These are phyloP conservation scores for Operophtera brumata DNA, from an alignment of 2,888 invertebrate genomes.

Conservation along the genomic window DNA sequence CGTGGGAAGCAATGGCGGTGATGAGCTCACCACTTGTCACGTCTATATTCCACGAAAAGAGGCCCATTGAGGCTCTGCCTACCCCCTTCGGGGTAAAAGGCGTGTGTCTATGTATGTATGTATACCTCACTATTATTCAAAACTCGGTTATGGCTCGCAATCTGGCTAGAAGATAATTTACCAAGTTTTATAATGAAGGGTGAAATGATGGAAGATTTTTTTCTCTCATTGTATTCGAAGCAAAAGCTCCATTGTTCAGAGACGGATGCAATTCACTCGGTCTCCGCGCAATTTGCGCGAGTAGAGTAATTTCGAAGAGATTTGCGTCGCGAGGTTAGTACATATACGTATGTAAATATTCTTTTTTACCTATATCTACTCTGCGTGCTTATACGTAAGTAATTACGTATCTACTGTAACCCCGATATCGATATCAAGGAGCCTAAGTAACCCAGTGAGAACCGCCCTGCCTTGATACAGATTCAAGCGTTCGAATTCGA, in stretches of 20 bases:
- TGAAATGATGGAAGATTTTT: conserved; percentile 66
- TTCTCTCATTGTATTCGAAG: conserved; percentile 61
- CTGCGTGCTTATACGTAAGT: not conserved
- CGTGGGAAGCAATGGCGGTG: no score
- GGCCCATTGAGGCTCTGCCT: no score
- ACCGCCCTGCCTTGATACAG: no score
- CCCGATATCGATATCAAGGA: no score
- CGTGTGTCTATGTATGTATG: no score
- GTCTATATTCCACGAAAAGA: no score
- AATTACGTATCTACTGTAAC: no score
- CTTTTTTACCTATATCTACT: not conserved
- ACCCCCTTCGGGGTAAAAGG: no score
- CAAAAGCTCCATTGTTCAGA: conserved; percentile 74
- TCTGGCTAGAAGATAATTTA: conserved; percentile 34
- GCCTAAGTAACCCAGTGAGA: no score
- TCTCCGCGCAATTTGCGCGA: conserved; percentile 75
- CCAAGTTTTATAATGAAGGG: conserved; percentile 56
- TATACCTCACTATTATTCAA: conserved; percentile 2
- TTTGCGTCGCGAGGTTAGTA: conserved; percentile 49
- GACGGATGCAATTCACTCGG: conserved; percentile 78
- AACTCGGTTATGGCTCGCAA: conserved; percentile 8
- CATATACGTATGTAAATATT: not conserved
- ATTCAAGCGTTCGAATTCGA: no score
- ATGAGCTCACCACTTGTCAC: no score
- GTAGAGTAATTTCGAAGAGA: conserved; percentile 73